Conservation (phyloP, 2,888 invertebrate species). For the Ormyrus nitidulus region DNA sequence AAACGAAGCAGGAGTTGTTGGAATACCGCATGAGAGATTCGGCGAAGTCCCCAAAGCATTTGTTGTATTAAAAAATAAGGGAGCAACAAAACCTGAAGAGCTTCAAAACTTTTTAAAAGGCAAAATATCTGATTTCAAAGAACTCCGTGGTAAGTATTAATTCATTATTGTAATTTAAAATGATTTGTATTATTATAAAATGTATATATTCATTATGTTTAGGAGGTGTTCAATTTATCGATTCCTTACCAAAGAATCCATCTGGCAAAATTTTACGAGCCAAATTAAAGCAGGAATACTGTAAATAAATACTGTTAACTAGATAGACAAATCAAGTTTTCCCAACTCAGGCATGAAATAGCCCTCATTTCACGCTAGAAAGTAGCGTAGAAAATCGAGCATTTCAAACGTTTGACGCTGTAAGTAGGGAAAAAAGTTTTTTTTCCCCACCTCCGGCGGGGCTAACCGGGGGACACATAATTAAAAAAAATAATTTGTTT, state of each 20-base stretch:
- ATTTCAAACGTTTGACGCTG: too few relatives aligned
- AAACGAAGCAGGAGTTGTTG: slow-evolving; percentile 89
- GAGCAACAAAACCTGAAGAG: slow-evolving; percentile 76
- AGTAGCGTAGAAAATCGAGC: too few relatives aligned
- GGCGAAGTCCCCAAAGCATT: slow-evolving; percentile 89
- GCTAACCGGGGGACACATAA: too few relatives aligned
- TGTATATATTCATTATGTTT: too few relatives aligned
- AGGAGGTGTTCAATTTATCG: slow-evolving; percentile 76
- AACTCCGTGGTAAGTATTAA: slow-evolving; percentile 75
- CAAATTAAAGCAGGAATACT: slow-evolving; percentile 63
- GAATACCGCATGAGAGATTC: slow-evolving; percentile 80
- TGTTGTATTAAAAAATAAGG: slow-evolving; percentile 78
- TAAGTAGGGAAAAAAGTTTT: too few relatives aligned
- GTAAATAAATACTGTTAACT: slow-evolving; percentile 17
- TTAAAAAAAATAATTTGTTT: too few relatives aligned
- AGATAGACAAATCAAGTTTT: too few relatives aligned
- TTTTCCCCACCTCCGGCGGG: too few relatives aligned
- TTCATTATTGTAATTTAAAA: not conserved
- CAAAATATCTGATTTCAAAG: slow-evolving; percentile 87
- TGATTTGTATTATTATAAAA: too few relatives aligned
- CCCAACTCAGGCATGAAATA: too few relatives aligned
- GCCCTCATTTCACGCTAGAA: too few relatives aligned
- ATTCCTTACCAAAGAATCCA: slow-evolving; percentile 76
- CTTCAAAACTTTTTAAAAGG: slow-evolving; percentile 80
- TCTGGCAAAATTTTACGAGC: slow-evolving; percentile 77